Conservation (phyloP, 2,797 vertebrate species). For the Acipenser oxyrinchus region DNA sequence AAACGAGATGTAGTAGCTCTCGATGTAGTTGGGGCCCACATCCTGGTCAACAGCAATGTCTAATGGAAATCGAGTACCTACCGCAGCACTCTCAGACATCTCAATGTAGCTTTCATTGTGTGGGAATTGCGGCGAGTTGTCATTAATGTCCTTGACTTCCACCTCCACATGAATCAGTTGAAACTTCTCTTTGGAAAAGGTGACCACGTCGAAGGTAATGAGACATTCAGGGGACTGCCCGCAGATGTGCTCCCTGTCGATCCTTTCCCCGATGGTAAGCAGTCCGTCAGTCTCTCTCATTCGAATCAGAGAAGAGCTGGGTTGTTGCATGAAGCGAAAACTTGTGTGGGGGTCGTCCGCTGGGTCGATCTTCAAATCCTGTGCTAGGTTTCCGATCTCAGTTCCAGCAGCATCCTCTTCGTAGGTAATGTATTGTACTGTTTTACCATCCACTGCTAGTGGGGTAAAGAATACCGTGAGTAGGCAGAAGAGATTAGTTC, state of each 20-base stretch:
- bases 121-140: slow-evolving; percentile 61
- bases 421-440: slow-evolving; percentile 50
- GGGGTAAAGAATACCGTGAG: slow-evolving; percentile 35
- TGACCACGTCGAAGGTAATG: slow-evolving; percentile 18
- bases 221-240: slow-evolving; percentile 15
- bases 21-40: slow-evolving; percentile 24
- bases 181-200: slow-evolving; percentile 15
- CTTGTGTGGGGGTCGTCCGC: background rate
- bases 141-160: slow-evolving; percentile 60
- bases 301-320: slow-evolving; percentile 17
- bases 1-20: slow-evolving; percentile 14
- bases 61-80: slow-evolving; percentile 59
- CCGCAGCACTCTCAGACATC: slow-evolving; percentile 59
- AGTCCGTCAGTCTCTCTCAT: slow-evolving; percentile 13
- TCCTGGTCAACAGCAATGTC: slow-evolving; percentile 27
- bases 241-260: slow-evolving; percentile 18
- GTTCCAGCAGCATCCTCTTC: slow-evolving; percentile 18
- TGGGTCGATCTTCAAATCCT: slow-evolving; percentile 8
- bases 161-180: slow-evolving; percentile 26
- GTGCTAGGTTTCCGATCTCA: slow-evolving; percentile 1
- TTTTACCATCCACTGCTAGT: slow-evolving; percentile 33
- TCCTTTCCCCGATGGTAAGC: slow-evolving; percentile 13
- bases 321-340: slow-evolving; percentile 20
- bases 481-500: slow-evolving; percentile 12
- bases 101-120: slow-evolving; percentile 60